Base-by-base conservation (phyloP, 2,888 invertebrate species). In the Atrina japonica region DNA sequence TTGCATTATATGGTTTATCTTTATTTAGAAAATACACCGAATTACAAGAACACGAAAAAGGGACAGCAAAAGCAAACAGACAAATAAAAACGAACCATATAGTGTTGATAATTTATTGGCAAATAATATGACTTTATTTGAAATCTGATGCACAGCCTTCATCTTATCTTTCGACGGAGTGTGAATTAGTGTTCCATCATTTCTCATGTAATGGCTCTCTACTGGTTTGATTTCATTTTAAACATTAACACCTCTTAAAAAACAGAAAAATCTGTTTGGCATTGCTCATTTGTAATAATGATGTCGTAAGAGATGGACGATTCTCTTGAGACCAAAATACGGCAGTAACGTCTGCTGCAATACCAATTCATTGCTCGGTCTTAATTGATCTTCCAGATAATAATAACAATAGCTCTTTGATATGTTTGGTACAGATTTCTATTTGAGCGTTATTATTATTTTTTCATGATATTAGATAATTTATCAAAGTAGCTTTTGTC, bases 221-320 rank as follows among this genome's bases (percentile, higher is more conserved):
- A 41, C 41, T 27, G 41, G 27, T 23, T 40, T 14, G 11, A 43
- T 43, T 59, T 27, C 59, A 18, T 43, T 43, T 27, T 25, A 29
- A 45, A 23, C 45, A 59, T 59, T 59, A 59, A 59, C 59, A 59
- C 59, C 59, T 59, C 59, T 21, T 18, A 41, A 59, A 59, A 43
- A 35, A 35, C 35, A 41, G 59, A 45, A 43, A 59, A 59, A 43
- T 59, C 59, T 59, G 59, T 59, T 59, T 43, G n/a, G 14, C 45
- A 43, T 43, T 59, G 59, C 25, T 59, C 59, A 43, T 59, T 59
- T 59, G 35, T 35, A 35, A 35, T 35, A 35, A 35, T 11, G 35
- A 35, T 35, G 35, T 35, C 35, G 35, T 35, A 35, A 35, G 35
- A 35, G 35, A 35, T 35, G 35, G 11, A 35, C 11, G 11, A 11